Percentiles rank a stretch among this genome's conserved stretches.
Conservation (phyloP, 2,113 vertebrate species). For the Phylloscopus whistleri region DNA sequence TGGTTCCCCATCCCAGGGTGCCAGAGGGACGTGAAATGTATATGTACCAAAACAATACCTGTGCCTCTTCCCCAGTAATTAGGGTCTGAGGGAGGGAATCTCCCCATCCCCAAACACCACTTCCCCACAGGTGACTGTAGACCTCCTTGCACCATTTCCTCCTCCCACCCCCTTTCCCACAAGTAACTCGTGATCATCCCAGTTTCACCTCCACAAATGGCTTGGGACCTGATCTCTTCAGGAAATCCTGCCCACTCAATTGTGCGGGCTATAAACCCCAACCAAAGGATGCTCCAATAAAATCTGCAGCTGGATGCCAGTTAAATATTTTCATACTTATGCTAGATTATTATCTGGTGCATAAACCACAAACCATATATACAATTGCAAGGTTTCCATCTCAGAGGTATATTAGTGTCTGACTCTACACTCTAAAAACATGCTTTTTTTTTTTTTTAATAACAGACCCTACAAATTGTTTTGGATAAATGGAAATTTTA, state of each 20-base stretch:
- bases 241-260: conserved; percentile 1
- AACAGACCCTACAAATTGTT: conserved; percentile 20
- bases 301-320: neutral
- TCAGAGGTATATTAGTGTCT: neutral
- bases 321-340: conserved; percentile 7
- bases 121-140: neutral
- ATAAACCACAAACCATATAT: conserved; percentile 23
- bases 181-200: neutral
- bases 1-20: neutral
- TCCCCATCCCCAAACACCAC: neutral
- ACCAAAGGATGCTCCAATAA: conserved; percentile 17
- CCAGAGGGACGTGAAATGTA: neutral
- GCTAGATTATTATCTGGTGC: neutral
- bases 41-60: neutral
- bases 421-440: neutral
- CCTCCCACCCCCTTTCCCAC: neutral
- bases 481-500: neutral
- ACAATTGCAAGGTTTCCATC: neutral
- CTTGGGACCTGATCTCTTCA: neutral
- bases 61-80: neutral
- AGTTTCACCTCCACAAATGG: neutral
- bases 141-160: neutral
- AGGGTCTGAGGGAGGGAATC: neutral
- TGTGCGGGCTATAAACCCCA: neutral
- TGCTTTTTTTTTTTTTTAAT: neutral